These are phyloP conservation scores for Callipepla californica DNA, from an alignment of 2,113 vertebrate genomes.

Conservation along the genomic window DNA sequence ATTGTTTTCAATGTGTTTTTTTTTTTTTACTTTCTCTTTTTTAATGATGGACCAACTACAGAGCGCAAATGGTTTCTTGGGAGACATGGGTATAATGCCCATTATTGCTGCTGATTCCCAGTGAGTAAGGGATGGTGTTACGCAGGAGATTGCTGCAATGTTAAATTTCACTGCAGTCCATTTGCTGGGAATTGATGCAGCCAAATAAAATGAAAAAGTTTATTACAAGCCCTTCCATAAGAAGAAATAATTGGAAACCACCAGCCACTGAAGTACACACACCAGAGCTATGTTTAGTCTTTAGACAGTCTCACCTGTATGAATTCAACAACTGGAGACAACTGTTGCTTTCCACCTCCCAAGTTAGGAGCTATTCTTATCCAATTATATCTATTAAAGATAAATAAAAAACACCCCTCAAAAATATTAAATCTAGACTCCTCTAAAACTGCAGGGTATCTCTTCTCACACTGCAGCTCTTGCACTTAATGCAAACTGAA, in stretches of 20 bases:
- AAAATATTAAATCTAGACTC: neutral
- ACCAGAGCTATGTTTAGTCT: constrained; percentile 1
- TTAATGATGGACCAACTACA: constrained; percentile 42
- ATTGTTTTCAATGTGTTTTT: constrained; percentile 16
- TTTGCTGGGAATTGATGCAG: constrained; percentile 54
- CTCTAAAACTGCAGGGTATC: neutral
- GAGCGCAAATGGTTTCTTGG: constrained; percentile 57
- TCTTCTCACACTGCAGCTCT: neutral
- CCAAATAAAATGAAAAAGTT: constrained; percentile 56
- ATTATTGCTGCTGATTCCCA: constrained; percentile 11
- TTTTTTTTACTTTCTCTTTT: constrained; percentile 40
- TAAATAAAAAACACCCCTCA: neutral
- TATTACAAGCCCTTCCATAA: neutral
- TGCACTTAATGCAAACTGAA: neutral
- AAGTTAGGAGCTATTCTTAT: neutral
- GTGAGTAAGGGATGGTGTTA: neutral
- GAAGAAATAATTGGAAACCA: constrained; percentile 2
- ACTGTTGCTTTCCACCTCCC: neutral
- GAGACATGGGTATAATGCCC: neutral
- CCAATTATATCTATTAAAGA: neutral
- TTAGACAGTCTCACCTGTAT: neutral
- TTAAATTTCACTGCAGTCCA: constrained; percentile 60
- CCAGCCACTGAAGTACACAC: neutral
- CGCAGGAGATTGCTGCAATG: constrained; percentile 34
- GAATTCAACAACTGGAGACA: neutral